A percentile compares a stretch with the other conserved stretches of the same genome.
phyloP scores from a whole-genome alignment of 2,113 vertebrate genomes.

The Ursus arctos region DNA sequence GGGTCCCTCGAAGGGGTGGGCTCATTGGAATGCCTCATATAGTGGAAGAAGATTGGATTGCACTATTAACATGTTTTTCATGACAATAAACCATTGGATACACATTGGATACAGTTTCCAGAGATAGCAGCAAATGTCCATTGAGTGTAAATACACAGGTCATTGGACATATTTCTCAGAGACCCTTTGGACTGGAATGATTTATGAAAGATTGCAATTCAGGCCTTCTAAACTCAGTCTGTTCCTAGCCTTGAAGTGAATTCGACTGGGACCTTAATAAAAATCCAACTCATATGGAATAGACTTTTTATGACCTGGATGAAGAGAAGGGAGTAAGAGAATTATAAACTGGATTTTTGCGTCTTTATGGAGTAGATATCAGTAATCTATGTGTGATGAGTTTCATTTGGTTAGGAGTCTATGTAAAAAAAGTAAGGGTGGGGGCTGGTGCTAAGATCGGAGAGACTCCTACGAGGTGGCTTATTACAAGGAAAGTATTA shows the following conservation, averaged over 20 bases:
- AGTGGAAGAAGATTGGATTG: neutral
- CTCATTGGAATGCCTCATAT: neutral
- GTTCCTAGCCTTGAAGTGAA: neutral
- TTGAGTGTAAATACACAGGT: neutral
- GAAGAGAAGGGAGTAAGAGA: neutral
- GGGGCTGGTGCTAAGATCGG: neutral
- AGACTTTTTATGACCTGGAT: neutral
- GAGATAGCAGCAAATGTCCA: neutral
- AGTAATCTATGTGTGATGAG: neutral
- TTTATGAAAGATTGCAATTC: neutral
- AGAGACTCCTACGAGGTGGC: neutral
- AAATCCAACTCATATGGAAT: neutral
- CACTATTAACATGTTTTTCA: neutral
- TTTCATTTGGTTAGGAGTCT: neutral
- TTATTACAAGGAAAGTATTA: neutral
- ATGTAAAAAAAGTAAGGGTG: neutral
- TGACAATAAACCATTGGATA: neutral
- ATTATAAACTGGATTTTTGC: neutral
- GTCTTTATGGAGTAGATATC: neutral
- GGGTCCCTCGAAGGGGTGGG: neutral
- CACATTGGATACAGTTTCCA: neutral
- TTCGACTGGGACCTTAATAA: neutral
- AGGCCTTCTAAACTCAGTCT: neutral
- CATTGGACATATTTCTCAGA: neutral
- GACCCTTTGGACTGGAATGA: neutral